Base-by-base conservation (phyloP, 2,888 invertebrate species). In the Phyllotreta cruciferae region DNA sequence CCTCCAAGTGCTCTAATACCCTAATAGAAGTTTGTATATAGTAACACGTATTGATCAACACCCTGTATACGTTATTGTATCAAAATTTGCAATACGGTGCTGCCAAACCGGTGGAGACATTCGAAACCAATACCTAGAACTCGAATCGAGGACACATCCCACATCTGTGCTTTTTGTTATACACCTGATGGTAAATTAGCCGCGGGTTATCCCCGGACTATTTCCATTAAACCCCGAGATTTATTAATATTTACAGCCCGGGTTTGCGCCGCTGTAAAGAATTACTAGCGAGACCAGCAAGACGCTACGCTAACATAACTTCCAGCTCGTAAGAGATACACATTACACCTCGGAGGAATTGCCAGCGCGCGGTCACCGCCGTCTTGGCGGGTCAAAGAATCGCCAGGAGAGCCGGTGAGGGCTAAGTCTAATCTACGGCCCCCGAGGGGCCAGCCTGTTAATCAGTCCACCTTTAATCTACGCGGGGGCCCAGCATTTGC, bases 321-420 rank as follows among this genome's bases (percentile, higher is more conserved):
- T 79, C 75, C 2, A 4, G 70, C 71, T 72, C 73, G 75, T 79
- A 78, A 79, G 77, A 75, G 78, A 80, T 78, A 80, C 74, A 76
- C 77, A 80, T 79, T 78, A 75, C 77, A 79, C 80, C 80, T 60
- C 75, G 73, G 60, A 79, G 80, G 79, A 79, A 79, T 80, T 75
- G 37, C 63, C 75, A n/a, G 72, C 76, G 76, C 77, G 77, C 74
- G 77, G 78, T 78, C 77, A 78, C 76, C 74, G 75, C 74, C 74
- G 76, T 77, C 77, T 77, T 76, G 73, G 74, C 74, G 75, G 77
- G 77, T 77, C 78, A 78, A 78, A 78, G 78, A 78, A 78, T 78
- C 74, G 77, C 75, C 75, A 71, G 70, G 68, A 67, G 69, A 77
- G 71, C 73, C 73, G 66, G 50, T 64, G 63, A 70, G 68, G 65